These are phyloP conservation scores for Microplitis deprimator DNA, from an alignment of 2,888 invertebrate species.

Conservation along the genomic window DNA sequence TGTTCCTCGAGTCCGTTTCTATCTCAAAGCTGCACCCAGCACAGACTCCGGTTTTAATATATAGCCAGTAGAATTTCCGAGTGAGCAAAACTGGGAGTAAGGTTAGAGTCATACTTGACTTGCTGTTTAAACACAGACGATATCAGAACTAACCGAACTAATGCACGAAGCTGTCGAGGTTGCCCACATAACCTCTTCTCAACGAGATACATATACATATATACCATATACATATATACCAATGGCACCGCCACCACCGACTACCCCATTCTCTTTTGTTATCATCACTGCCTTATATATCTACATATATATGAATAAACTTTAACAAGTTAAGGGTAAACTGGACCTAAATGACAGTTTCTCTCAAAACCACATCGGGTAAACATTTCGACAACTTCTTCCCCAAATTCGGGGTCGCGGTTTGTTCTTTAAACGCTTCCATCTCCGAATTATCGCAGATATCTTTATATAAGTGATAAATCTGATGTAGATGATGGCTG, in stretches of 20 bases:
- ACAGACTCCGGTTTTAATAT: slow-evolving; percentile 23
- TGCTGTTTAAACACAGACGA: slow-evolving; percentile 71
- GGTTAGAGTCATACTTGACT: slow-evolving; percentile 57
- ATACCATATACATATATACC: too few species aligned
- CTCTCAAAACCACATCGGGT: neutral
- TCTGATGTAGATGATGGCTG: slow-evolving; percentile 45
- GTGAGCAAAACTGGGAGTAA: neutral
- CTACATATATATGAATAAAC: neutral
- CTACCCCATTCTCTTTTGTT: slow-evolving; percentile 54
- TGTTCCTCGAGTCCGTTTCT: slow-evolving; percentile 36
- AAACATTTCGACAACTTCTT: neutral
- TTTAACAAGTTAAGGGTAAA: neutral
- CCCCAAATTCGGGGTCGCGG: neutral
- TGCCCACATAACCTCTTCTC: slow-evolving; percentile 51
- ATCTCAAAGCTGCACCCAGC: slow-evolving; percentile 27
- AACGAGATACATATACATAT: slow-evolving; percentile 43
- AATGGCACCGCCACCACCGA: too few species aligned
- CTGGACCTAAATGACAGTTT: neutral
- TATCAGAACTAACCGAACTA: slow-evolving; percentile 69
- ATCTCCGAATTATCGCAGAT: too few species aligned
- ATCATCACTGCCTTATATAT: slow-evolving; percentile 57
- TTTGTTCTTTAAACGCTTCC: too few species aligned
- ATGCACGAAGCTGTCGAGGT: slow-evolving; percentile 49
- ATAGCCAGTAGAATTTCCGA: slow-evolving; percentile 7
- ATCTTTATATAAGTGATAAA: slow-evolving; percentile 37